Evolutionary conservation across 2,888 invertebrate species (phyloP), one percentile per base, ranked within the genome.

Genomic region (Ectobius pallidus): DNA sequence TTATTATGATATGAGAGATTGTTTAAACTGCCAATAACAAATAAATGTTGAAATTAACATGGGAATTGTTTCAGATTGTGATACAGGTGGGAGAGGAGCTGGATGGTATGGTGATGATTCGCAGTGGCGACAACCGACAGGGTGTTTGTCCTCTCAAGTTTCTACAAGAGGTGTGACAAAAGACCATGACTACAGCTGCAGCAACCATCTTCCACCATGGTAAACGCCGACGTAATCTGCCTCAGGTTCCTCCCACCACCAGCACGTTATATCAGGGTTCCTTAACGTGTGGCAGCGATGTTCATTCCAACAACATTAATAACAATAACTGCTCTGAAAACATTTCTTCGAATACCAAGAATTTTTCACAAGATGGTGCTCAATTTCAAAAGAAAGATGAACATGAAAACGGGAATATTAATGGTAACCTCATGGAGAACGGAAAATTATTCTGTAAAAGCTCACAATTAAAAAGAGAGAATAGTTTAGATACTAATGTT

Each of bases 141-240:
- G 95, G 94, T 73, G 91, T 94, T 77, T 97, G 97, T 84, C 97
- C 97, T n/a, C 84, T 95, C 52, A 96, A 95, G 83, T 97, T 95
- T 82, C 88, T 97, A 75, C 94, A 95, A 86, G 96, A 97, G 86
- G 95, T 96, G 92, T 95, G 95, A 95, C 73, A 73, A n/a, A 71
- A 39, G 22, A 69, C 55, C 22, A 20, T 39, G 22, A 22, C 69
- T n/a, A 34, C 52, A 18, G 20, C 49, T n/a, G 27, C 68, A 6
- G 46, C 69, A 22, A 30, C 52, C 30, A 32, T 69, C 34, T 32
- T 32, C 52, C 46, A 46, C 18, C 27, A 44, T 7, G 46, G 44
- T 46, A 65, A 20, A 22, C 44, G 18, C 25, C 44, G 65, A 25
- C 65, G 65, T 25, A 65, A 46, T 16, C 46, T 65, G 44, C 65